These are phyloP conservation scores for Pachycephus smyrnensis DNA, from an alignment of 2,888 invertebrate genomes.

Conservation along the genomic window DNA sequence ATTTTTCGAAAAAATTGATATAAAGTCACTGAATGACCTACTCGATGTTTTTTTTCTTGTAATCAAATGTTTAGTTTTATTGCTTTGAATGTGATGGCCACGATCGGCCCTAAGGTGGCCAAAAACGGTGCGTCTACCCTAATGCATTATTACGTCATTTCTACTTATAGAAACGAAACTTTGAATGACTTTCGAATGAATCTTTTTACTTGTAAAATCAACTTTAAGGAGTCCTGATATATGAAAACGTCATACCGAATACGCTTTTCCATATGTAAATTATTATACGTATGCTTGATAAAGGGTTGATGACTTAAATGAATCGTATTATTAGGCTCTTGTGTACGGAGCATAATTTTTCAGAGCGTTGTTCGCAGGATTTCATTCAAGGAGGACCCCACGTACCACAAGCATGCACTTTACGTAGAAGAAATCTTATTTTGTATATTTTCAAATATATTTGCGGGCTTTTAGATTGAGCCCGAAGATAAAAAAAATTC, in stretches of 20 bases:
- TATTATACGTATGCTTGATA: neutral
- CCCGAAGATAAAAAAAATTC: too few relatives aligned
- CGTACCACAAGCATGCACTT: neutral
- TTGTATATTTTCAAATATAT: too few relatives aligned
- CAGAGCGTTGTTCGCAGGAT: neutral
- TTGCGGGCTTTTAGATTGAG: too few relatives aligned
- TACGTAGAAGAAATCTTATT: neutral
- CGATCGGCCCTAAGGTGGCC: too few relatives aligned
- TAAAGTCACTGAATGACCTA: too few relatives aligned
- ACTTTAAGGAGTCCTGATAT: neutral
- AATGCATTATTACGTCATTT: too few relatives aligned
- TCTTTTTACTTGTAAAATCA: neutral
- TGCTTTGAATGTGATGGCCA: too few relatives aligned
- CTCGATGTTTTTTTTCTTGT: too few relatives aligned
- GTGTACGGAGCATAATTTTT: neutral
- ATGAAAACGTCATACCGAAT: neutral
- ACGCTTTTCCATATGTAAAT: neutral
- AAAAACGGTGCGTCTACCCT: too few relatives aligned
- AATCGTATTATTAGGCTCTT: neutral
- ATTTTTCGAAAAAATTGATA: too few relatives aligned
- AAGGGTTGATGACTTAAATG: neutral
- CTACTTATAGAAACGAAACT: neutral
- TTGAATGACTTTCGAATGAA: neutral
- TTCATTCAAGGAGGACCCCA: neutral
- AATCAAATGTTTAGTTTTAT: too few relatives aligned